Percentiles rank a stretch among this genome's conserved stretches.
These are phyloP conservation scores for Caenorhabditis sulstoni DNA, from an alignment of 2,888 invertebrate species.

Conservation along the genomic window DNA sequence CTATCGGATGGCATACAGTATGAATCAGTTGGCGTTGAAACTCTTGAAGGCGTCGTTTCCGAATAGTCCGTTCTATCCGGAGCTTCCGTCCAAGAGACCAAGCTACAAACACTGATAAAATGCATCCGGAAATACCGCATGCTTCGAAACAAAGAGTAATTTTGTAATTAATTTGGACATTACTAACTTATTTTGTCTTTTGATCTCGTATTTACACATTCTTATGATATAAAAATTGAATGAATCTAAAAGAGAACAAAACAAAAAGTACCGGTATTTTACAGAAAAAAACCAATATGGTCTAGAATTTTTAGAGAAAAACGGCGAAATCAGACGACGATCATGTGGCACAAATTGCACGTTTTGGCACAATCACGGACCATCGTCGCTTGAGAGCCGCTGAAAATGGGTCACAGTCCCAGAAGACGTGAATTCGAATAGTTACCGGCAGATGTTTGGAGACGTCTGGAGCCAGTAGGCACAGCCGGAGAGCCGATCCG, in stretches of 20 bases:
- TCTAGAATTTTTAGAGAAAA: slow-evolving; percentile 20
- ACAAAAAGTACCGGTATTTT: slow-evolving; percentile 39
- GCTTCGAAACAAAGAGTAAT: not conserved
- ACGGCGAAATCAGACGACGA: slow-evolving; percentile 40
- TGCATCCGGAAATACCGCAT: no score
- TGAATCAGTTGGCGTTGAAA: slow-evolving; percentile 71
- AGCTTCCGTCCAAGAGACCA: slow-evolving; percentile 66
- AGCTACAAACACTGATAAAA: no score
- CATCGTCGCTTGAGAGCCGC: slow-evolving; percentile 72
- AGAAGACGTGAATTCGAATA: not conserved
- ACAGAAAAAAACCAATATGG: slow-evolving; percentile 47
- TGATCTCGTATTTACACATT: slow-evolving; percentile 25
- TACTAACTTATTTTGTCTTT: not conserved
- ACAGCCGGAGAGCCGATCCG: slow-evolving; percentile 62
- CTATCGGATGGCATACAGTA: slow-evolving; percentile 87
- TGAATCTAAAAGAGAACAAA: slow-evolving; percentile 26
- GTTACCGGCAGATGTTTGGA: slow-evolving; percentile 62
- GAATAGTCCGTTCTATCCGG: slow-evolving; percentile 61
- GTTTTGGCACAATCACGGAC: slow-evolving; percentile 73
- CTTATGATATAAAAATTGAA: not conserved
- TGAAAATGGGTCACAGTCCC: slow-evolving; percentile 47
- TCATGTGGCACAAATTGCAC: slow-evolving; percentile 70
- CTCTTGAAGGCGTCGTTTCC: slow-evolving; percentile 69
- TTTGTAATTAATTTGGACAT: slow-evolving; percentile 3
- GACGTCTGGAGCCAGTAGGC: slow-evolving; percentile 58